Evolutionary conservation across 2,113 vertebrate genomes (phyloP).

Genomic region (Colossoma macropomum): DNA sequence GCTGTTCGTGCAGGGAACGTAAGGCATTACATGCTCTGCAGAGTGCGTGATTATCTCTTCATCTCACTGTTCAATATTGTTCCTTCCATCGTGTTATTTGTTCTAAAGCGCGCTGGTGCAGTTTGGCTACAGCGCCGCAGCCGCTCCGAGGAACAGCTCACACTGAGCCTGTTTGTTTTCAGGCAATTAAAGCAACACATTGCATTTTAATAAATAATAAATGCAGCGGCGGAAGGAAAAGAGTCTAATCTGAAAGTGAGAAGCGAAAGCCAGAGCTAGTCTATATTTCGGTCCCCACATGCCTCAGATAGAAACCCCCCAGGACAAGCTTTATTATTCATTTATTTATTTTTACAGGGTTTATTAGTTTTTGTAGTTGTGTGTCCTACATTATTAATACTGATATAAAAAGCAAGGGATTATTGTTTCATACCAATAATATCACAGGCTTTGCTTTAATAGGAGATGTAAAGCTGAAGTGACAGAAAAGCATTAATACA

Average conservation of each 20-base stretch:
- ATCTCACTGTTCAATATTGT: background rate
- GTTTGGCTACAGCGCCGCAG: background rate
- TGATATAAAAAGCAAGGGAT: slow-evolving; percentile 4
- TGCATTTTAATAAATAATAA: slow-evolving; percentile 34
- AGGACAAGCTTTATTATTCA: background rate
- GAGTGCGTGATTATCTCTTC: background rate
- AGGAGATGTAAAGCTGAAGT: background rate
- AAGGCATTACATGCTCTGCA: background rate
- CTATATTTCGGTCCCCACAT: slow-evolving; percentile 1
- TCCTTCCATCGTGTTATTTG: slow-evolving; percentile 5
- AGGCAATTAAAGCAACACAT: slow-evolving; percentile 17
- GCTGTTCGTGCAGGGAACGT: background rate
- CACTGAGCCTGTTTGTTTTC: slow-evolving; percentile 18
- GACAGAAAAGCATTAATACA: background rate
- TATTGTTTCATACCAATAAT: background rate
- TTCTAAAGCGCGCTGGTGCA: background rate
- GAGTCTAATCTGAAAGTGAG: slow-evolving; percentile 40
- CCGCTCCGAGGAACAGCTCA: background rate
- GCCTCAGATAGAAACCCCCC: background rate
- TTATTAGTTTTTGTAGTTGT: slow-evolving; percentile 10
- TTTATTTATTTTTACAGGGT: slow-evolving; percentile 9
- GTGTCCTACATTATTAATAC: background rate
- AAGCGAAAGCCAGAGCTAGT: slow-evolving; percentile 36
- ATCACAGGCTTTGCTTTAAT: background rate
- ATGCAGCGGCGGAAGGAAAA: background rate